phyloP scores from a whole-genome alignment of 1,140 invertebrate genomes.

The Halesus radiatus region DNA sequence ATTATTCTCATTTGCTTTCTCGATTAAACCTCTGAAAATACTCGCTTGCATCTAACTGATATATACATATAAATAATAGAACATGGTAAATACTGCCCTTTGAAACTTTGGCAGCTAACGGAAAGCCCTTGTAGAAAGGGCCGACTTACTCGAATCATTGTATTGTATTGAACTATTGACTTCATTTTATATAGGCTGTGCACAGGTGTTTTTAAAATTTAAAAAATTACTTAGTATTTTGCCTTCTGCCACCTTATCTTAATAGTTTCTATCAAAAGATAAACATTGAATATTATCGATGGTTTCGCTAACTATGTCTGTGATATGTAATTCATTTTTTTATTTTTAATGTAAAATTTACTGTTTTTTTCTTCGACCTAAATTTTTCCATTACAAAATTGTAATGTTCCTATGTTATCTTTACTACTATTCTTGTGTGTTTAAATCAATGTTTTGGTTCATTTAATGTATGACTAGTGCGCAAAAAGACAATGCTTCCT shows the following conservation, averaged over 20 bases:
- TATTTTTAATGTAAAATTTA: slow-evolving; percentile 46
- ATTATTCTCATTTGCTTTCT: neutral
- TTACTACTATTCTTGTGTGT: slow-evolving; percentile 9
- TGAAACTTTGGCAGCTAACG: neutral
- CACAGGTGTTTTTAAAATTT: neutral
- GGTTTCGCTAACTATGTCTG: slow-evolving; percentile 53
- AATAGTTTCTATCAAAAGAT: slow-evolving; percentile 20
- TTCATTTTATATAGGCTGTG: slow-evolving; percentile 3
- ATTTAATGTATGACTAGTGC: neutral
- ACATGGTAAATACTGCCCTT: neutral
- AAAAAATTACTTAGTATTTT: neutral
- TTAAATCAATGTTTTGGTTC: neutral
- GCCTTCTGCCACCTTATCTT: slow-evolving; percentile 7
- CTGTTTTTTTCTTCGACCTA: slow-evolving; percentile 29
- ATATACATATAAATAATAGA: slow-evolving; percentile 1
- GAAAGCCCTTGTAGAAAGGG: neutral
- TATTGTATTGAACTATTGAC: slow-evolving; percentile 4
- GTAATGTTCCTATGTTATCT: slow-evolving; percentile 54
- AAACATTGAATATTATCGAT: slow-evolving; percentile 32
- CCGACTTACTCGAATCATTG: neutral
- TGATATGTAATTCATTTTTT: slow-evolving; percentile 55
- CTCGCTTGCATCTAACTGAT: slow-evolving; percentile 6
- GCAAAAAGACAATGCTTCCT: neutral
- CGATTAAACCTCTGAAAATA: slow-evolving; percentile 3
- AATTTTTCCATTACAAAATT: slow-evolving; percentile 46